Evolutionary conservation across 2,113 vertebrate genomes (phyloP), one percentile per base, ranked within the genome.

Genomic region (Barbus barbus): DNA sequence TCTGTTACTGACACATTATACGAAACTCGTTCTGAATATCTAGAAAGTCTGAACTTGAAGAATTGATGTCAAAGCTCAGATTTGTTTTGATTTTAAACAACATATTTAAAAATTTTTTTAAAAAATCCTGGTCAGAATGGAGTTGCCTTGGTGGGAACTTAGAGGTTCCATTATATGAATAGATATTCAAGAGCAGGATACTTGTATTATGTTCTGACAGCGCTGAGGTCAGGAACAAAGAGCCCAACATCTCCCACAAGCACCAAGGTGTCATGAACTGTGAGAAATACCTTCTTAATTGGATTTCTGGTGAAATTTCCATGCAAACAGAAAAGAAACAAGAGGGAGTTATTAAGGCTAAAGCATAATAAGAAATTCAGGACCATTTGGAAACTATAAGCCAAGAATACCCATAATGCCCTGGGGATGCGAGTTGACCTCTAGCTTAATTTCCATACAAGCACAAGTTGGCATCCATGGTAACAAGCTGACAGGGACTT

Each of bases 341-440:
- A 69, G 44, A 53, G 24, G 63, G 56, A 24, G 61, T 83, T 75
- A 69, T 81, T 46, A 69, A 11, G 61, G 48, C 61, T 65, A 51
- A 53, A 81, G 28, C 7, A 69, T 28, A 81, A 63, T 0, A 6
- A 51, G 22, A 84, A 65, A 76, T 80, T 46, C 73, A 76, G 28
- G 22, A 36, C 61, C 77, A 81, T 38, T 33, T 20, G 53, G 9
- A 77, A 76, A 81, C 69, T 26, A 41, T 13, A 60, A 69, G 60
- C 60, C 51, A 87, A 77, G 65, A 84, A 67, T 61, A 84, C 77
- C 69, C 78, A 82, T 13, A 61, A 87, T 84, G 38, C 72, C 51
- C 31, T 53, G 24, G 38, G 63, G 73, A 80, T 78, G 41, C 16
- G 9, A 76, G 24, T 63, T 84, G 79, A 85, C 73, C 78, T 85